Percentiles rank a stretch among this genome's conserved stretches.
Evolutionary conservation across 1,140 invertebrate species (phyloP).

Genomic region (Calliopsis andreniformis): DNA sequence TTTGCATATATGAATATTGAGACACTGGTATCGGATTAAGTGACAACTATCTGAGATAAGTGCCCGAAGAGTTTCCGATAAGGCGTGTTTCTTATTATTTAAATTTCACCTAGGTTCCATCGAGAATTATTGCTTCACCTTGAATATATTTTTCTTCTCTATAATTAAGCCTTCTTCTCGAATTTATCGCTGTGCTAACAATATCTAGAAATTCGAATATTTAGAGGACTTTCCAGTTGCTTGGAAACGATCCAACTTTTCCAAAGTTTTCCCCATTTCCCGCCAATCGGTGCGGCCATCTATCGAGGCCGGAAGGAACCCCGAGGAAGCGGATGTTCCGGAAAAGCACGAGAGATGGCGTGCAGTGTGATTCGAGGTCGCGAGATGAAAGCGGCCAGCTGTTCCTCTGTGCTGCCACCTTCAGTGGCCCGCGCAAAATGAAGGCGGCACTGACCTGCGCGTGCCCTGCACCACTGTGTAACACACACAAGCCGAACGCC

Average conservation of each 20-base stretch:
- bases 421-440: conserved; percentile 38
- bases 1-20: conserved; percentile 54
- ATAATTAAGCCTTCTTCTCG: no score
- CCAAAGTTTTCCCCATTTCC: conserved; percentile 36
- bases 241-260: neutral
- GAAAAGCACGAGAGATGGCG: conserved; percentile 70
- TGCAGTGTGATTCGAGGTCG: conserved; percentile 56
- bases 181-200: conserved; percentile 16
- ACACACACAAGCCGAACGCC: conserved; percentile 65
- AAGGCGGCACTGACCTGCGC: conserved; percentile 76
- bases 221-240: no score
- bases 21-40: conserved; percentile 30
- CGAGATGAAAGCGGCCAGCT: conserved; percentile 24
- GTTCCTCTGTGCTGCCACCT: conserved; percentile 72
- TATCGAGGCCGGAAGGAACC: conserved; percentile 69
- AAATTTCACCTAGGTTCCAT: neutral
- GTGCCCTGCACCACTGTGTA: conserved; percentile 70
- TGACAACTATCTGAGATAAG: conserved; percentile 49
- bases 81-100: neutral
- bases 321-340: conserved; percentile 52
- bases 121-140: neutral
- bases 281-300: conserved; percentile 63
- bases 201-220: neutral
- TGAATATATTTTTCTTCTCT: no score
- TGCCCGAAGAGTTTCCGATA: conserved; percentile 4